Percentiles rank a stretch among this genome's conserved stretches.
Conservation (phyloP, 2,888 invertebrate genomes). For the Lamellibrachia columna region DNA sequence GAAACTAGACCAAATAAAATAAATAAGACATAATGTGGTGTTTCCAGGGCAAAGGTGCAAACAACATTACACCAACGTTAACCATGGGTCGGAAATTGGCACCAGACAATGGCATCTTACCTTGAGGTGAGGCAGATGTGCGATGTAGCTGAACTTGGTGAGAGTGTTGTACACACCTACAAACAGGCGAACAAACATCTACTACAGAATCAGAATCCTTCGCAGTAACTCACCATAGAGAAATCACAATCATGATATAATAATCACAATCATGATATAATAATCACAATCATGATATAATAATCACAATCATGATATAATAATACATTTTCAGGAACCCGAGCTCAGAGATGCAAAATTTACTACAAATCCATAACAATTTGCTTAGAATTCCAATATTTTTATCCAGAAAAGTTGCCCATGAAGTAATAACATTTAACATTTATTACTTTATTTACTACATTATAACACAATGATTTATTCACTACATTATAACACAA, state of each 20-base stretch:
- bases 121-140: conserved; percentile 93
- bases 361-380: not conserved
- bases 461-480: too few relatives aligned
- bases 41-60: too few relatives aligned
- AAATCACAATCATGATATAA: not conserved
- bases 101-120: conserved; percentile 67
- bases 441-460: too few relatives aligned
- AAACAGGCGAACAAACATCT: conserved; percentile 30
- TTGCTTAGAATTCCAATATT: not conserved
- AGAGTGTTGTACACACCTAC: conserved; percentile 89
- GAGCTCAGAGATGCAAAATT: too few relatives aligned
- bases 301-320: not conserved
- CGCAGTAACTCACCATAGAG: not conserved
- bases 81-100: not conserved
- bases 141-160: conserved; percentile 91
- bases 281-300: not conserved
- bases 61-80: too few relatives aligned
- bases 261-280: not conserved
- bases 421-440: too few relatives aligned
- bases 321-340: too few relatives aligned
- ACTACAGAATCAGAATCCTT: not conserved
- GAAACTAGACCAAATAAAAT: too few relatives aligned
- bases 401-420: not conserved
- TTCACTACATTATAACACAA: too few relatives aligned
- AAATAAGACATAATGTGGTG: too few relatives aligned